Percentiles rank a stretch among this genome's conserved stretches.
phyloP scores from a whole-genome alignment of 2,888 invertebrate genomes.

The Eremobia ochroleuca region DNA sequence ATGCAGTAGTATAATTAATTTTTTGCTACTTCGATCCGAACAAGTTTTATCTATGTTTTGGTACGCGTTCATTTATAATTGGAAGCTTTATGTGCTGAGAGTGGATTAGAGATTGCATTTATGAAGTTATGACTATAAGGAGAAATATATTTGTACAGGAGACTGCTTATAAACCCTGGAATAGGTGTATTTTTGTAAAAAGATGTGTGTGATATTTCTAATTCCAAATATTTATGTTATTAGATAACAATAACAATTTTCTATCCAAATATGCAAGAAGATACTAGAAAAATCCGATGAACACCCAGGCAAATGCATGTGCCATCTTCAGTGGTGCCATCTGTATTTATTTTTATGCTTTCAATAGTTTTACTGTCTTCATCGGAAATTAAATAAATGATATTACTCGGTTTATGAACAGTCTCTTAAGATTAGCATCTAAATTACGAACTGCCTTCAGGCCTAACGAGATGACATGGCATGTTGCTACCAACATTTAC shows the following conservation, averaged over 20 bases:
- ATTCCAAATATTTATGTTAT: constrained; percentile 40
- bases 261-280: constrained; percentile 4
- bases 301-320: not conserved
- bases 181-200: constrained; percentile 56
- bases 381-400: not conserved
- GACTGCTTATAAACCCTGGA: constrained; percentile 59
- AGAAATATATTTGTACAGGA: constrained; percentile 55
- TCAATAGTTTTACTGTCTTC: not conserved
- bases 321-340: constrained; percentile 26
- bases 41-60: constrained; percentile 61
- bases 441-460: constrained; percentile 60
- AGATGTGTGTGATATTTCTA: constrained; percentile 34
- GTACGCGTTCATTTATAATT: constrained; percentile 48
- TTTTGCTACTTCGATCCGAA: constrained; percentile 66
- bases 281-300: not conserved
- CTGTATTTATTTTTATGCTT: constrained; percentile 6
- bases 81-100: constrained; percentile 48
- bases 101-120: constrained; percentile 51
- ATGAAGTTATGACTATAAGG: constrained; percentile 45
- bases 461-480: constrained; percentile 51
- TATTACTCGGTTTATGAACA: constrained; percentile 63
- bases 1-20: constrained; percentile 33
- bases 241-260: constrained; percentile 18
- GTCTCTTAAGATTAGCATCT: constrained; percentile 57
- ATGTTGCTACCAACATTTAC: constrained; percentile 60